Percentiles rank a stretch among this genome's conserved stretches.
Conservation (phyloP, 2,113 vertebrate species). For the Budorcas taxicolor region DNA sequence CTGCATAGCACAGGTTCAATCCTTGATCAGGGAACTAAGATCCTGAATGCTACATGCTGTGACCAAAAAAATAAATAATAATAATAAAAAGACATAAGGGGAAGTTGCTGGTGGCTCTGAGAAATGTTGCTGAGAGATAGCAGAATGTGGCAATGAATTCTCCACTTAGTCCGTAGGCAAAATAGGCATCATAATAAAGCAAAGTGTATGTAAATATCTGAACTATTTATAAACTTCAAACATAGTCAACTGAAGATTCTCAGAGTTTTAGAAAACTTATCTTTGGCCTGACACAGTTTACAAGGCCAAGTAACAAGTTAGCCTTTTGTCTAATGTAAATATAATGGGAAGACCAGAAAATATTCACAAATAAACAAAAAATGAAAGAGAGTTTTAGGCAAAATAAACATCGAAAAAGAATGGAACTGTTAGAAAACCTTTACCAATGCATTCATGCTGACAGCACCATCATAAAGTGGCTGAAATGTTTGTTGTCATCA, state of each 20-base stretch:
- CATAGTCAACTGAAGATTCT: background rate
- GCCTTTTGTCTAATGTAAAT: background rate
- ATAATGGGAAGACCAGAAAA: background rate
- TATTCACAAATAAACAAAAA: conserved; percentile 19
- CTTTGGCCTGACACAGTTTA: background rate
- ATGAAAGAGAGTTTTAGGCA: conserved; percentile 21
- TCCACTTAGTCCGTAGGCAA: background rate
- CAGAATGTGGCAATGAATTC: background rate
- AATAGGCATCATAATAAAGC: background rate
- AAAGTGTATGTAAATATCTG: background rate
- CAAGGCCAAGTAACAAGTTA: background rate
- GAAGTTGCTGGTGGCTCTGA: background rate
- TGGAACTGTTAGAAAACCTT: background rate
- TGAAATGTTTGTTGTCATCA: conserved; percentile 15
- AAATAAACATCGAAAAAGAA: background rate
- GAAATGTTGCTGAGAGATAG: background rate
- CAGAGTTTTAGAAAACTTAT: background rate
- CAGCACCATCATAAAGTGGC: background rate
- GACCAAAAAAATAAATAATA: background rate
- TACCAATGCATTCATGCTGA: background rate
- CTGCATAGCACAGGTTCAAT: too few relatives aligned
- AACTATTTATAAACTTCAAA: conserved; percentile 23
- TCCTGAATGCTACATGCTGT: background rate
- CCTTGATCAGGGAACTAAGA: background rate
- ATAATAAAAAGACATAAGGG: background rate